phyloP scores from a whole-genome alignment of 1,140 invertebrate genomes.

The Tetramorium parvispinum region DNA sequence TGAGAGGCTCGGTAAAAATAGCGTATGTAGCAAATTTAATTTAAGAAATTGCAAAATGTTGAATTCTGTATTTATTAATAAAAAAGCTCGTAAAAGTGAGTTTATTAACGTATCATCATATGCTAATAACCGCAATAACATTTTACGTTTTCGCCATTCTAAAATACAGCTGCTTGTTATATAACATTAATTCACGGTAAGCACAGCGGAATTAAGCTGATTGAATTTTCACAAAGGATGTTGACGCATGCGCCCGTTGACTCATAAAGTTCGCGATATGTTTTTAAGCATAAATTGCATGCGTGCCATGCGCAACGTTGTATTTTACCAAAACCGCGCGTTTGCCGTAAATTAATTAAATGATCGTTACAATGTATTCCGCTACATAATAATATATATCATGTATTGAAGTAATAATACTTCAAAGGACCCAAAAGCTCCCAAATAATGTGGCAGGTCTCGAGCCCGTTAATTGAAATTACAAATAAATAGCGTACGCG shows the following conservation, averaged over 20 bases:
- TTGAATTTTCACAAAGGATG: constrained; percentile 44
- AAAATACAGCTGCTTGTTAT: neutral
- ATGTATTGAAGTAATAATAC: constrained; percentile 33
- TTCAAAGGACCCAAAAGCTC: constrained; percentile 32
- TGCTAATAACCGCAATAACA: neutral
- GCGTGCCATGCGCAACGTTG: neutral
- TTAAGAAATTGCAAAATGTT: neutral
- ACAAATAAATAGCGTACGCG: constrained; percentile 35
- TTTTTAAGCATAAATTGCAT: constrained; percentile 39
- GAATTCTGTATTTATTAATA: neutral
- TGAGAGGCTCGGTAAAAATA: too few relatives aligned
- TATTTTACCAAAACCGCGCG: constrained; percentile 25
- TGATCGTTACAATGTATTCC: constrained; percentile 36
- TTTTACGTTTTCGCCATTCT: neutral
- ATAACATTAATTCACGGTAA: constrained; percentile 24
- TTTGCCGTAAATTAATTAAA: constrained; percentile 57
- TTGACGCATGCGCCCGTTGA: constrained; percentile 2
- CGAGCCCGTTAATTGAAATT: constrained; percentile 39
- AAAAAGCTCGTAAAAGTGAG: neutral
- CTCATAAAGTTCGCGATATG: constrained; percentile 30
- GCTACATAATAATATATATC: constrained; percentile 30
- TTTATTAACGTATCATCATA: neutral
- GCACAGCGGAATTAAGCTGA: constrained; percentile 42
- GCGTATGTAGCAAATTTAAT: neutral
- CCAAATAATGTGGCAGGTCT: constrained; percentile 40